phyloP scores from a whole-genome alignment of 2,888 invertebrate species.

The Napeogenes inachia region DNA sequence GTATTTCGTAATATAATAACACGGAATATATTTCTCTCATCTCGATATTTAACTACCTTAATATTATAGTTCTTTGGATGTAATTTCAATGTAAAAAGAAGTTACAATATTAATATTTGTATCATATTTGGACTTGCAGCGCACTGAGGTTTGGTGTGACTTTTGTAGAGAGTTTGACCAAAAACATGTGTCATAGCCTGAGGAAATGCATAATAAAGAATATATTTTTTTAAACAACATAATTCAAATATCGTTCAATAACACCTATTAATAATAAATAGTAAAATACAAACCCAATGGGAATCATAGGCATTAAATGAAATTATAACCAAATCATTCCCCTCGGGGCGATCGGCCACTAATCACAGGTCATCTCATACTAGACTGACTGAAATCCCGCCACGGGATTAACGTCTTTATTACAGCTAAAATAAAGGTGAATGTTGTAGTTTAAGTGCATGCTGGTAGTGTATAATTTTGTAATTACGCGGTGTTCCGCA shows the following conservation, averaged over 20 bases:
- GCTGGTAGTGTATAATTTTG: constrained; percentile 19
- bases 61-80: no score
- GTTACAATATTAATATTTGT: no score
- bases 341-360: constrained; percentile 15
- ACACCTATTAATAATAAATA: constrained; percentile 3
- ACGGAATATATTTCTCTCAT: no score
- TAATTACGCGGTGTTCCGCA: constrained; percentile 19
- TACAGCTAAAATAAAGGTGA: neutral
- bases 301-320: constrained; percentile 23
- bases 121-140: no score
- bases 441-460: neutral
- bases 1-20: no score
- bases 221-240: neutral
- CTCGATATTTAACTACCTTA: no score
- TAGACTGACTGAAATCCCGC: constrained; percentile 7
- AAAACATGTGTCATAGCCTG: neutral
- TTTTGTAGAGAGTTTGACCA: no score
- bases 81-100: no score
- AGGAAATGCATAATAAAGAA: neutral
- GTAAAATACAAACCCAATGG: constrained; percentile 21
- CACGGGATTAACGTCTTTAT: neutral
- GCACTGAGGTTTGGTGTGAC: no score
- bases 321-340: constrained; percentile 22
- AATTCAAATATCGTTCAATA: neutral
- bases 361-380: constrained; percentile 15